These are phyloP conservation scores for Octopus bimaculoides DNA, from an alignment of 1,140 invertebrate species.

Conservation along the genomic window DNA sequence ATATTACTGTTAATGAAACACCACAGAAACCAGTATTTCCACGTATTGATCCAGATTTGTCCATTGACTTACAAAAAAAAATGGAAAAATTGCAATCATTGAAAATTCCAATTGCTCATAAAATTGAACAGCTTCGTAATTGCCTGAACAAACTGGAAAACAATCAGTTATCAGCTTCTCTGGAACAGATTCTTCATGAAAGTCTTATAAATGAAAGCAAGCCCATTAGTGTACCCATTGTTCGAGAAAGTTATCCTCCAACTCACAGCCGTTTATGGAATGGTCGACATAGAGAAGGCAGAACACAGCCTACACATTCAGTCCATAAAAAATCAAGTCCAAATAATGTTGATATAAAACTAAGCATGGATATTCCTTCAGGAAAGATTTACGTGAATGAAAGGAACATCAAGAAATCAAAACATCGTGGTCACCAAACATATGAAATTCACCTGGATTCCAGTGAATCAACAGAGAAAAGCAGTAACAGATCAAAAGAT, in stretches of 20 bases:
- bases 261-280: too few species aligned
- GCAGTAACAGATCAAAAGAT: background rate
- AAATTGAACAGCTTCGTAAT: background rate
- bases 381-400: background rate
- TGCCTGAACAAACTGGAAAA: background rate
- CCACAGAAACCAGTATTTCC: background rate
- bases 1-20: background rate
- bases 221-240: too few species aligned
- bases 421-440: background rate
- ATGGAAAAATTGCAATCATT: background rate
- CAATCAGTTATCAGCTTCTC: too few species aligned
- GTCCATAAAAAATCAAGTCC: too few species aligned
- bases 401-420: background rate
- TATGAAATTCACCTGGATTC: background rate
- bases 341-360: background rate
- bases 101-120: background rate
- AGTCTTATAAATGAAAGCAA: too few species aligned
- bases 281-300: too few species aligned
- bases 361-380: background rate
- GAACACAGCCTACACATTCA: too few species aligned
- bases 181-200: too few species aligned
- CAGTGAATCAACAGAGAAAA: background rate
- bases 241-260: too few species aligned
- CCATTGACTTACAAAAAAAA: too few species aligned
- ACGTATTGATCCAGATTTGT: too few species aligned